Evolutionary conservation across 2,797 vertebrate species (phyloP), one percentile per base, ranked within the genome.

Genomic region (Sebastes glaucus): DNA sequence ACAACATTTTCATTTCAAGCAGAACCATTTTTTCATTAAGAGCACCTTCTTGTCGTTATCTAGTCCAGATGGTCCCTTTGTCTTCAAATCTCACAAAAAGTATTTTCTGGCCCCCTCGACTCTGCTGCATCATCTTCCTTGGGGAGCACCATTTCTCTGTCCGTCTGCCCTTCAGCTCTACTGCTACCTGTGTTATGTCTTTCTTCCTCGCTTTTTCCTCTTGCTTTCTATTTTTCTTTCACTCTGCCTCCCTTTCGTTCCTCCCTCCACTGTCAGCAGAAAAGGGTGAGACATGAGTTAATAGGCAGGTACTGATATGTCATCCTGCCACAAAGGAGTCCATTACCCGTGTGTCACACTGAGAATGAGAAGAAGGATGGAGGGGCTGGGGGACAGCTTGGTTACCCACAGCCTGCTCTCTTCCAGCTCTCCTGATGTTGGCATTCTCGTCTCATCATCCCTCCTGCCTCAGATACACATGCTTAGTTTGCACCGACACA

Each of bases 231-330:
- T 49, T 72, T 77, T 62, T 61, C 73, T 63, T 53, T 77, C 73
- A 28, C 42, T 27, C 27, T 49, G 33, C 55, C 28, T 62, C 55
- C n/a, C 23, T 69, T 59, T 52, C 55, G 2, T 22, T 78, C 53
- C 74, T 82, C 60, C 57, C 71, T 69, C 77, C 46, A 38, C 80
- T 73, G 80, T 81, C 85, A 82, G 59, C 71, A 84, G 86, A 84
- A 77, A 80, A 80, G 74, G 84, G 87, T 88, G 82, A 92, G 87
- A 83, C 84, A 77, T 78, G 83, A 90, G 88, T 89, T 90, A 90
- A 88, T 92, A 83, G 92, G 82, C 89, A 92, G 84, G 83, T 90
- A 88, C 88, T 87, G 89, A 92, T 92, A 88, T 92, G 91, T 93
- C 88, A 86, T 80, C 82, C 76, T 78, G 74, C 83, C 91, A 94